These are phyloP conservation scores for Crenuchus spilurus DNA, from an alignment of 2,797 vertebrate species.

Conservation along the genomic window DNA sequence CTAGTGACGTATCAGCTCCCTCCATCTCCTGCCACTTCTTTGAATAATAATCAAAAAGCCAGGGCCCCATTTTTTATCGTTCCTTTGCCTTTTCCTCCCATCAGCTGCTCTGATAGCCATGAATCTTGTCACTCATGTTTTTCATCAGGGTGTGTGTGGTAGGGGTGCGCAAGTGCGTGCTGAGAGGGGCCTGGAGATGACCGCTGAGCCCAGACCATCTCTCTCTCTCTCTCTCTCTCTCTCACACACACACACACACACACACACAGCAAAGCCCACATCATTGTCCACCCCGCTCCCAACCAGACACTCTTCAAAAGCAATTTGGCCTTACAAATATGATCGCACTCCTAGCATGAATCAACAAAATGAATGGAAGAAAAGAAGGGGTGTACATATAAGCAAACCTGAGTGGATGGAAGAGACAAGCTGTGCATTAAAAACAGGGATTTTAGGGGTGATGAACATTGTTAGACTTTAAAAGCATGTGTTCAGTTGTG, in stretches of 20 bases:
- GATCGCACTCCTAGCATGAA: conserved; percentile 20
- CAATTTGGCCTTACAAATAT: conserved; percentile 16
- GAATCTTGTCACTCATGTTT: conserved; percentile 84
- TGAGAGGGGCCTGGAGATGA: conserved; percentile 68
- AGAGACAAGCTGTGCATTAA: conserved; percentile 51
- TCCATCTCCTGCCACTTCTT: conserved; percentile 63
- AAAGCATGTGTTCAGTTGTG: conserved; percentile 41
- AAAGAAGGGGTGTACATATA: not conserved
- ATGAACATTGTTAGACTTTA: not conserved
- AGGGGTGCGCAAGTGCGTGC: conserved; percentile 65
- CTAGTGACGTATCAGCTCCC: conserved; percentile 65
- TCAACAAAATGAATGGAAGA: conserved; percentile 26
- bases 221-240: conserved; percentile 56
- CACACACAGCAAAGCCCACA: conserved; percentile 12
- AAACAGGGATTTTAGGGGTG: conserved; percentile 36
- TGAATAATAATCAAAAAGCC: conserved; percentile 60
- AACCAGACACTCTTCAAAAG: not conserved
- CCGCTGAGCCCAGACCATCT: conserved; percentile 65
- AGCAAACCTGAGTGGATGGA: conserved; percentile 20
- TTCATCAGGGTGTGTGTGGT: conserved; percentile 72
- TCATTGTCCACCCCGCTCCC: not conserved
- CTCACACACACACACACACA: conserved; percentile 19
- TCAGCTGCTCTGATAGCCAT: conserved; percentile 78
- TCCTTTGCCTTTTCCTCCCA: conserved; percentile 68
- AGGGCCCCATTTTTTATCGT: conserved; percentile 54